phyloP scores from a whole-genome alignment of 2,113 vertebrate genomes.

The Callospermophilus lateralis region DNA sequence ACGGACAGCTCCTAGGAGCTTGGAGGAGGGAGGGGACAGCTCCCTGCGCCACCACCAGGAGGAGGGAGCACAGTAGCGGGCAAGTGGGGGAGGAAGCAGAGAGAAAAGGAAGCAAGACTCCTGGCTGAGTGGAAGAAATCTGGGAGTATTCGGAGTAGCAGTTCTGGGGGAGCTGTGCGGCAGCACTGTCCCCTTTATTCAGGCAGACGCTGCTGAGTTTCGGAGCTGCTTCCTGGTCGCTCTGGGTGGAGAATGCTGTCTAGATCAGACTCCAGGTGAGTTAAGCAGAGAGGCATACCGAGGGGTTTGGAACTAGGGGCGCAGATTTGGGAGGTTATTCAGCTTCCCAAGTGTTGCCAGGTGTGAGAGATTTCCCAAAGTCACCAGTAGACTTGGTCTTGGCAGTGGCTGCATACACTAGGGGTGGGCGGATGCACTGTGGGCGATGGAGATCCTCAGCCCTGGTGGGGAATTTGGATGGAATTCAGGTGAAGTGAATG shows the following conservation, averaged over 20 bases:
- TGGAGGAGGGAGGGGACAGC: not conserved
- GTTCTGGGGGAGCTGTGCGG: conserved; percentile 10
- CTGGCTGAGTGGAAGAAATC: conserved; percentile 43
- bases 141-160: conserved; percentile 35
- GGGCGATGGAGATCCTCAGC: not conserved
- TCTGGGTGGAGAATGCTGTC: conserved; percentile 14
- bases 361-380: not conserved
- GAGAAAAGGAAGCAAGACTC: conserved; percentile 5
- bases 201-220: not conserved
- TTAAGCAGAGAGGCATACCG: not conserved
- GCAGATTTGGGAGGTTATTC: not conserved
- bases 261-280: conserved; percentile 75
- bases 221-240: not conserved
- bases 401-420: not conserved
- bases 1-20: conserved; percentile 36
- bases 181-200: not conserved
- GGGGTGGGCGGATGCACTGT: not conserved
- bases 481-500: conserved; percentile 6
- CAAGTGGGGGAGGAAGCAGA: conserved; percentile 45
- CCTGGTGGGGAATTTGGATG: not conserved
- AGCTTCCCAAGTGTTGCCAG: not conserved
- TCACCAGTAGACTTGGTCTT: not conserved
- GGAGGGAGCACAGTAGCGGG: not conserved
- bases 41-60: not conserved
- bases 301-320: not conserved